These are phyloP conservation scores for Cremastinae sp. DNA, from an alignment of 2,888 invertebrate genomes.

Conservation along the genomic window DNA sequence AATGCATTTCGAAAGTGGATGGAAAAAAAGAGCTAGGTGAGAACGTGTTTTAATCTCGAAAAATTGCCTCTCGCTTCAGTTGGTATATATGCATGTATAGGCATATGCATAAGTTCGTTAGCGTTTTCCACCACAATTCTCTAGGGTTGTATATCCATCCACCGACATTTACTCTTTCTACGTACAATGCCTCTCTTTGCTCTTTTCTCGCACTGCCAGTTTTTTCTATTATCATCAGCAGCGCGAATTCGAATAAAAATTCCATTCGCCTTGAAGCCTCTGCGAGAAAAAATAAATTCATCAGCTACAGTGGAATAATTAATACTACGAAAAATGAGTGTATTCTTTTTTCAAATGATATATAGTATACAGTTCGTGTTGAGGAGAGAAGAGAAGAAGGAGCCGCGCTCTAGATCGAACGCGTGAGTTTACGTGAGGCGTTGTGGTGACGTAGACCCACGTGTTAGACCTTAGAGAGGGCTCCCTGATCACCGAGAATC, in stretches of 20 bases:
- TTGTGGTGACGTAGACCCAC: constrained; percentile 79
- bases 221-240: constrained; percentile 15
- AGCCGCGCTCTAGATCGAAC: constrained; percentile 78
- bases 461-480: constrained; percentile 79
- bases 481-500: constrained; percentile 64
- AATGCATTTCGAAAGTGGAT: too few species aligned
- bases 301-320: background rate
- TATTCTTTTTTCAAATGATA: background rate
- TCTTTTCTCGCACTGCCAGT: constrained; percentile 22
- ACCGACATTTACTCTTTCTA: constrained; percentile 8
- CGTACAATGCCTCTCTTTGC: background rate
- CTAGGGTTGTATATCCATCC: constrained; percentile 12
- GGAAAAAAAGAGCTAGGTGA: too few species aligned
- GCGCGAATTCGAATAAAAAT: constrained; percentile 5
- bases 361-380: background rate
- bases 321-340: background rate
- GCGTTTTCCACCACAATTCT: constrained; percentile 26
- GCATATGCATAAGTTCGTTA: constrained; percentile 26
- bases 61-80: constrained; percentile 20
- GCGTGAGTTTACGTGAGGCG: constrained; percentile 80
- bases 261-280: constrained; percentile 3
- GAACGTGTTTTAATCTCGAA: constrained; percentile 29
- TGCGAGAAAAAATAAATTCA: background rate
- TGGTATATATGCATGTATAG: too few species aligned
- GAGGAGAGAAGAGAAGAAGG: constrained; percentile 39